A percentile compares a stretch with the other conserved stretches of the same genome.
Evolutionary conservation across 2,888 invertebrate genomes (phyloP).

Genomic region (Lacanobia oleracea): DNA sequence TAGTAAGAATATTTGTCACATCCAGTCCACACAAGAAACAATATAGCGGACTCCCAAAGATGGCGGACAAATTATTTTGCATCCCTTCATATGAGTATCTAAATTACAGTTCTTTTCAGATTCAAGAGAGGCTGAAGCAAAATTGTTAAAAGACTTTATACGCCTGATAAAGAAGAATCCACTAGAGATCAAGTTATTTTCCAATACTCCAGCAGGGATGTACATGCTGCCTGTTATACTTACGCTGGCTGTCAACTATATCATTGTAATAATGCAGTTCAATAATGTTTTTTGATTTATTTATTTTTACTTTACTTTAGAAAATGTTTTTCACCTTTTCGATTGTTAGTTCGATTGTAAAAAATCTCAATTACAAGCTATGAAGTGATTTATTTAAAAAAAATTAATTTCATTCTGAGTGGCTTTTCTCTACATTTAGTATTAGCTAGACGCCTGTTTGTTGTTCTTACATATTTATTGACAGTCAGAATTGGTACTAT

Average conservation of each 20-base stretch:
- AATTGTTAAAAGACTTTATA: slow-evolving; percentile 37
- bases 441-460: too few relatives aligned
- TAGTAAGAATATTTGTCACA: too few relatives aligned
- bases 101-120: slow-evolving; percentile 13
- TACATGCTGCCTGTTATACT: slow-evolving; percentile 19
- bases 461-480: too few relatives aligned
- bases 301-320: not conserved
- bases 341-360: not conserved
- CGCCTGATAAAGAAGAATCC: slow-evolving; percentile 38
- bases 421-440: not conserved
- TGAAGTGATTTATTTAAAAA: too few relatives aligned
- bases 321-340: not conserved
- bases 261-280: slow-evolving; percentile 39
- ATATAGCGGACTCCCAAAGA: too few relatives aligned
- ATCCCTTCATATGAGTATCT: too few relatives aligned
- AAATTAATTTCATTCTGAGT: not conserved
- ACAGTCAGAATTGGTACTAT: too few relatives aligned
- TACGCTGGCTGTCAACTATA: slow-evolving; percentile 15
- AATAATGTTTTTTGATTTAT: slow-evolving; percentile 30
- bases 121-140: slow-evolving; percentile 12
- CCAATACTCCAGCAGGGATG: slow-evolving; percentile 27
- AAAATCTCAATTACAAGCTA: not conserved
- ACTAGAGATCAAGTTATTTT: slow-evolving; percentile 22
- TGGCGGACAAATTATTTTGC: too few relatives aligned
- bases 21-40: too few relatives aligned